These are phyloP conservation scores for Chromis chromis DNA, from an alignment of 2,797 vertebrate species.

Conservation along the genomic window DNA sequence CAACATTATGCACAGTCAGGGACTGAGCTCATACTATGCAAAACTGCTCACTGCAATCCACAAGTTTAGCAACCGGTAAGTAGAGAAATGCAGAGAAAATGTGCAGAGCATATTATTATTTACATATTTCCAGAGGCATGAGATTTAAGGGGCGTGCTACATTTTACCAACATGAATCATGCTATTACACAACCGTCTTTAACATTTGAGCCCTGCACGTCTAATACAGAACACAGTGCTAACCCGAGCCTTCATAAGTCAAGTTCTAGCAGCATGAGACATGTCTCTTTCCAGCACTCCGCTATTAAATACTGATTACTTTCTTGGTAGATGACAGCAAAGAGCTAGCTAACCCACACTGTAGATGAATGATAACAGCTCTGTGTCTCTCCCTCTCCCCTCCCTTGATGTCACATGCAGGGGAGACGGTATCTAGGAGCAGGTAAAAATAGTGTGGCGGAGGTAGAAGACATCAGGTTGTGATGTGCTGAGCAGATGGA, in stretches of 20 bases:
- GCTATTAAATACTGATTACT: slow-evolving; percentile 58
- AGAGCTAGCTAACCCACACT: slow-evolving; percentile 50
- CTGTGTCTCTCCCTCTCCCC: slow-evolving; percentile 33
- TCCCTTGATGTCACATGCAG: slow-evolving; percentile 74
- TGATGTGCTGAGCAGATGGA: slow-evolving; percentile 75
- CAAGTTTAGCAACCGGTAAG: neutral
- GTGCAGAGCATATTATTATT: too few relatives aligned
- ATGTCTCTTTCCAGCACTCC: slow-evolving; percentile 25
- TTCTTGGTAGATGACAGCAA: slow-evolving; percentile 55
- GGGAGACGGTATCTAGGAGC: slow-evolving; percentile 76
- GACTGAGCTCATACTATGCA: too few relatives aligned
- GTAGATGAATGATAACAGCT: slow-evolving; percentile 66
- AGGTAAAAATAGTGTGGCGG: slow-evolving; percentile 83
- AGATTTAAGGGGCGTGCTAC: neutral
- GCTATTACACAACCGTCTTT: slow-evolving; percentile 18
- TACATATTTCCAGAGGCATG: neutral
- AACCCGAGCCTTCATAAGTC: slow-evolving; percentile 26
- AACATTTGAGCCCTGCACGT: neutral
- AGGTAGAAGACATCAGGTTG: slow-evolving; percentile 65
- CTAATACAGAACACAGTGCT: neutral
- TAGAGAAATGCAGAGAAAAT: too few relatives aligned
- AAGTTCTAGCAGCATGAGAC: neutral
- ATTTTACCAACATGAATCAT: slow-evolving; percentile 18
- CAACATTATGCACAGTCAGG: too few relatives aligned
- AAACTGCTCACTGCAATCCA: too few relatives aligned